phyloP scores from a whole-genome alignment of 2,888 invertebrate species.

The Euzetes globulus region DNA sequence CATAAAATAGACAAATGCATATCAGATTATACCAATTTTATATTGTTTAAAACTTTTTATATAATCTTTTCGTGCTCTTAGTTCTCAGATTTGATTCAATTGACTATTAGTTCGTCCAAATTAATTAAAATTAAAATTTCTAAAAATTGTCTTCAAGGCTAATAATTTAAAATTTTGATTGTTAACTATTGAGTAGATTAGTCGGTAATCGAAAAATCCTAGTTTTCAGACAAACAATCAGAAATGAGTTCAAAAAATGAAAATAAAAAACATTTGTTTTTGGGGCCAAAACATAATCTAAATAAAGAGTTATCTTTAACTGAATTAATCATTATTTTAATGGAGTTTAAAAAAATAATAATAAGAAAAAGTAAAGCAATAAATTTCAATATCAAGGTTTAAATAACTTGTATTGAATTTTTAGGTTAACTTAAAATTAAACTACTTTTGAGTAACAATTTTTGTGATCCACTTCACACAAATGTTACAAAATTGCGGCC shows the following conservation, averaged over 20 bases:
- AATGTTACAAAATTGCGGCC: neutral
- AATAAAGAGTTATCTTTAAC: neutral
- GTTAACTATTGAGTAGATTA: too few relatives aligned
- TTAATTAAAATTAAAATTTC: too few relatives aligned
- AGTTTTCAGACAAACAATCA: neutral
- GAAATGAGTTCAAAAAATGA: conserved; percentile 5
- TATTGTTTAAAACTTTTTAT: too few relatives aligned
- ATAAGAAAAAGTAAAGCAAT: conserved; percentile 17
- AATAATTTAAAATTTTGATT: too few relatives aligned
- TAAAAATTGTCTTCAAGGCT: too few relatives aligned
- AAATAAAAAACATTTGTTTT: neutral
- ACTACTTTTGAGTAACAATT: neutral
- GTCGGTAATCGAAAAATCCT: too few relatives aligned
- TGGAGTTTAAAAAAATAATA: neutral
- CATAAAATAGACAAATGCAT: neutral
- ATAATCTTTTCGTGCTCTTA: too few relatives aligned
- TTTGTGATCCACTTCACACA: conserved; percentile 1
- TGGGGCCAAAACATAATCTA: neutral
- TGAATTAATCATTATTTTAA: neutral
- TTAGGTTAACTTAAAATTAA: conserved; percentile 5
- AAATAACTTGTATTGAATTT: neutral
- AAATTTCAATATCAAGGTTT: conserved; percentile 10
- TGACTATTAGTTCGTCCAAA: too few relatives aligned
- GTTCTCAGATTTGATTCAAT: too few relatives aligned
- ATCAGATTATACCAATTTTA: neutral